phyloP scores from a whole-genome alignment of 1,140 invertebrate genomes.

The Papilio aristodemus region DNA sequence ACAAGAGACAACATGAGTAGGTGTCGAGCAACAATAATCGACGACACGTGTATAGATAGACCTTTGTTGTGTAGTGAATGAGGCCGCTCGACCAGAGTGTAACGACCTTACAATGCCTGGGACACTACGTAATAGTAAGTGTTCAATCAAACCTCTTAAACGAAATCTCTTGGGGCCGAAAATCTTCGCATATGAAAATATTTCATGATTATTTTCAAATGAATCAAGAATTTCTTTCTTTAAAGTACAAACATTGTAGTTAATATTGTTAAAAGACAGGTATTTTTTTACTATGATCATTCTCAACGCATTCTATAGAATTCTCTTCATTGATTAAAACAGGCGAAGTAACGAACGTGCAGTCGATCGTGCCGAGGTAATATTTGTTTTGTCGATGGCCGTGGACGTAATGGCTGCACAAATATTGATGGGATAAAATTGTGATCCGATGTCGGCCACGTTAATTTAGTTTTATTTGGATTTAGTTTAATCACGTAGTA shows the following conservation, averaged over 20 bases:
- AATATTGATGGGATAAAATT: slow-evolving; percentile 13
- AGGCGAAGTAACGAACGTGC: neutral
- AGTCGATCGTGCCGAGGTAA: neutral
- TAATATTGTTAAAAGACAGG: too few species aligned
- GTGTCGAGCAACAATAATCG: neutral
- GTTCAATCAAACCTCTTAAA: neutral
- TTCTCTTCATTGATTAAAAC: too few species aligned
- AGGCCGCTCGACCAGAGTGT: neutral
- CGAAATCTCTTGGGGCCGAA: neutral
- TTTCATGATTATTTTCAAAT: too few species aligned
- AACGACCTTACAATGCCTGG: neutral
- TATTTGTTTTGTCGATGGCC: neutral
- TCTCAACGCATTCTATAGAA: too few species aligned
- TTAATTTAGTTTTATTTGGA: slow-evolving; percentile 13
- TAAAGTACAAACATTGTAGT: too few species aligned
- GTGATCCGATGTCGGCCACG: neutral
- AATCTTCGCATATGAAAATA: neutral
- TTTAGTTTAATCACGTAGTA: neutral
- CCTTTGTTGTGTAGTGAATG: neutral
- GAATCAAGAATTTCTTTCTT: too few species aligned
- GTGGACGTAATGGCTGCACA: neutral
- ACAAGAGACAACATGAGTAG: neutral
- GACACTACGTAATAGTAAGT: neutral
- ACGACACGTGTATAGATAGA: neutral
- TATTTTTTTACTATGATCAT: too few species aligned